phyloP scores from a whole-genome alignment of 2,888 invertebrate genomes.

The Dicroscelio sp. region DNA sequence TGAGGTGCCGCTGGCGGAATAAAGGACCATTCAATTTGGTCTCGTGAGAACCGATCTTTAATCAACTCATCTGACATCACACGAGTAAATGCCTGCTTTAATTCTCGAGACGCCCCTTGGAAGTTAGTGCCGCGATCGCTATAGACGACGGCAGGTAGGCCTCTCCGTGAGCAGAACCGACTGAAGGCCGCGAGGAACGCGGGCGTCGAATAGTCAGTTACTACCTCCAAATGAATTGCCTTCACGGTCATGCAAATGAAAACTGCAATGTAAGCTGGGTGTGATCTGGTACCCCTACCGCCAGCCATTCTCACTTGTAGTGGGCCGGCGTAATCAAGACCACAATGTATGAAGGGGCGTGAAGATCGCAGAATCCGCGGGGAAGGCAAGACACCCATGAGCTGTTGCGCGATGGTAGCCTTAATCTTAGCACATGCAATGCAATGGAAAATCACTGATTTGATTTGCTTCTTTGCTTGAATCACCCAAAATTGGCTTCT shows the following conservation, averaged over 20 bases:
- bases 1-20: background rate
- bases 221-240: conserved; percentile 8
- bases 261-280: background rate
- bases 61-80: background rate
- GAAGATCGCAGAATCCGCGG: background rate
- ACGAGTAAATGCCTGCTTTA: background rate
- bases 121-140: conserved; percentile 18
- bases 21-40: background rate
- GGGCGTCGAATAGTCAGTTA: background rate
- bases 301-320: background rate
- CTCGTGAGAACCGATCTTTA: background rate
- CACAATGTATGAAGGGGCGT: background rate
- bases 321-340: conserved; percentile 31
- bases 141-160: background rate
- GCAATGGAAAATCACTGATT: background rate
- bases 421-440: background rate
- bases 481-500: background rate
- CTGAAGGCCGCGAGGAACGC: background rate
- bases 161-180: background rate
- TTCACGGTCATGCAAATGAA: conserved; percentile 2
- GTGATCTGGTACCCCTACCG: background rate
- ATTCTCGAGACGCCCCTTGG: background rate
- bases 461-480: background rate
- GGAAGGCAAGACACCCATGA: conserved; percentile 3
- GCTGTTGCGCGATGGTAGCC: too few species aligned